A percentile compares a stretch with the other conserved stretches of the same genome.
phyloP scores from a whole-genome alignment of 2,797 vertebrate genomes.

The Rhabdomys pumilio region DNA sequence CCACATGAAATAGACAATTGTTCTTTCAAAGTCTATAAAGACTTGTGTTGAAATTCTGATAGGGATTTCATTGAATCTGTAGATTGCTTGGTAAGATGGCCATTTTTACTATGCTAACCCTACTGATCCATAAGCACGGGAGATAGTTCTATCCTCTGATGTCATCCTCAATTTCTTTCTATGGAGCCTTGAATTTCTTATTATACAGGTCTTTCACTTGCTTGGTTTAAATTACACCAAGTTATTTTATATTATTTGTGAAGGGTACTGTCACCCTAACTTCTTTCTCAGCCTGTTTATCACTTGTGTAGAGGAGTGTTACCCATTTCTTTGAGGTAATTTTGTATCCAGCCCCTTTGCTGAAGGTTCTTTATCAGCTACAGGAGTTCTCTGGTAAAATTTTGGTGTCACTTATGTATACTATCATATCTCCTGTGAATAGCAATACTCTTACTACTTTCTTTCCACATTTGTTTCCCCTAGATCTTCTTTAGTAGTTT shows the following conservation, averaged over 20 bases:
- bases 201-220: not conserved
- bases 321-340: not conserved
- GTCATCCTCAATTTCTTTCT: not conserved
- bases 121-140: not conserved
- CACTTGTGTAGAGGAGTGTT: not conserved
- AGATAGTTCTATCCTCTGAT: not conserved
- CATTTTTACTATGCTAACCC: not conserved
- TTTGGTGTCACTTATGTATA: not conserved
- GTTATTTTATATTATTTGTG: not conserved
- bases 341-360: not conserved
- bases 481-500: not conserved
- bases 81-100: not conserved
- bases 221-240: not conserved
- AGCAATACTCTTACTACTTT: not conserved
- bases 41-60: not conserved
- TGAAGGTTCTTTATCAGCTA: not conserved
- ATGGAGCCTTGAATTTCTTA: not conserved
- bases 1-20: not conserved
- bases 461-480: not conserved
- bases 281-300: not conserved
- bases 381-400: not conserved
- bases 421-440: not conserved
- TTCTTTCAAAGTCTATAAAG: not conserved
- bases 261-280: not conserved
- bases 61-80: not conserved